Conservation (phyloP, 2,113 vertebrate genomes). For the Chaetops frenatus region DNA sequence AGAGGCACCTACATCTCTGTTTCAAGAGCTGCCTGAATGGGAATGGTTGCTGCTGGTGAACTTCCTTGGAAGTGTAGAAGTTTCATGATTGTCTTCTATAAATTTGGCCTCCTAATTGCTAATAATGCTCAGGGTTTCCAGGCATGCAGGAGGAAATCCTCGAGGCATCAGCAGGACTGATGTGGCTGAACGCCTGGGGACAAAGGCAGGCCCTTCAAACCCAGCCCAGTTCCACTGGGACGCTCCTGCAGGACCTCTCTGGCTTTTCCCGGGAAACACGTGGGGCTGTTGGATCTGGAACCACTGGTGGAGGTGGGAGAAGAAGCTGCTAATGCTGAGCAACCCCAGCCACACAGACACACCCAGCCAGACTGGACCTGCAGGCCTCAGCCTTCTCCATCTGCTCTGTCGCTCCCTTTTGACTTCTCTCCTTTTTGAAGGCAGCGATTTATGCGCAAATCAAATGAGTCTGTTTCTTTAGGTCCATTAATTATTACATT, state of each 20-base stretch:
- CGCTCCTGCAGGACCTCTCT: not conserved
- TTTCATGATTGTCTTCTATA: not conserved
- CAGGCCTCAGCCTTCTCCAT: not conserved
- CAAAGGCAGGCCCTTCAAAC: not conserved
- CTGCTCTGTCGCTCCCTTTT: not conserved
- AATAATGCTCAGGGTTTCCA: not conserved
- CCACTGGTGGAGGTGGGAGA: not conserved
- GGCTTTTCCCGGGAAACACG: not conserved
- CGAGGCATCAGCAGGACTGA: not conserved
- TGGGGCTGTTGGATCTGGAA: not conserved
- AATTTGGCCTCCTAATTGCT: not conserved
- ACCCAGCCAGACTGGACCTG: not conserved
- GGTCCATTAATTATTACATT: conserved; percentile 43
- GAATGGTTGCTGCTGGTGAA: not conserved
- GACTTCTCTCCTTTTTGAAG: not conserved
- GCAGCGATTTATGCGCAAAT: conserved; percentile 19
- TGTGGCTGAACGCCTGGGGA: not conserved
- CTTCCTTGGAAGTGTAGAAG: not conserved
- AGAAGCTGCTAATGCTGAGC: not conserved
- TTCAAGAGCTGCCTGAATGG: not conserved
- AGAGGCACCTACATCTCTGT: rapidly evolving
- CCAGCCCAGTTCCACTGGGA: not conserved
- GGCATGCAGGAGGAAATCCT: not conserved
- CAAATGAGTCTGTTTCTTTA: not conserved
- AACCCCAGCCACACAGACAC: not conserved